These are phyloP conservation scores for Myioborus miniatus DNA, from an alignment of 2,797 vertebrate genomes.

Conservation along the genomic window DNA sequence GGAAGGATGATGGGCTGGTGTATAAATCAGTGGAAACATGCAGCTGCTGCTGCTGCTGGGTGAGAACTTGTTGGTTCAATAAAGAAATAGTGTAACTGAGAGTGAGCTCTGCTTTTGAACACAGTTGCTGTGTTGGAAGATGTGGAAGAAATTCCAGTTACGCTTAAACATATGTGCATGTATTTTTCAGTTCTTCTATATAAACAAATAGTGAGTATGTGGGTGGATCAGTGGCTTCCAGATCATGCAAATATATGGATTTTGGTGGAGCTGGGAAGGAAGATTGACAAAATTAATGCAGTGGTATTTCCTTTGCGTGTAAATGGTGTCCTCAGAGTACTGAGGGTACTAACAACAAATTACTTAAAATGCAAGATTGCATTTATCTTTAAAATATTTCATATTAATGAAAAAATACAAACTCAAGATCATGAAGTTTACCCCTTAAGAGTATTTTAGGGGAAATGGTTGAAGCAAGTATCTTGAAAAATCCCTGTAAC, in stretches of 20 bases:
- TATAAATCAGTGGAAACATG: neutral
- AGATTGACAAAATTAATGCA: neutral
- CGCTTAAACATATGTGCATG: neutral
- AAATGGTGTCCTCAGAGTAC: conserved; percentile 1
- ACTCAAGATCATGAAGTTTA: neutral
- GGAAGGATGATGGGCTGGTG: neutral
- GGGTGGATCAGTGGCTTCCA: conserved; percentile 24
- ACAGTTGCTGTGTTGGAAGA: neutral
- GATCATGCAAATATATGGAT: conserved; percentile 41
- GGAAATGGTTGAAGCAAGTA: neutral
- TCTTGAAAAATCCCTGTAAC: rapidly evolving
- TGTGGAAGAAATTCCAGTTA: conserved; percentile 21
- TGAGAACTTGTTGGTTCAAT: neutral
- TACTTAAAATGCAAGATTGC: neutral
- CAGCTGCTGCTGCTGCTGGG: neutral
- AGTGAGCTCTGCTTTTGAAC: neutral
- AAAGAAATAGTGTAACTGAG: neutral
- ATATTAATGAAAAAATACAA: neutral
- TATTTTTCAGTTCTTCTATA: conserved; percentile 2
- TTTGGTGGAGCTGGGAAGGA: conserved; percentile 45
- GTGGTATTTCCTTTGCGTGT: conserved; percentile 3
- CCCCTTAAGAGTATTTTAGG: neutral
- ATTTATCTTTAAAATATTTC: neutral
- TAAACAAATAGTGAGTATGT: conserved; percentile 33
- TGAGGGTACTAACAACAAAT: neutral